Evolutionary conservation across 2,888 invertebrate species (phyloP).

Genomic region (Hyposoter didymator): DNA sequence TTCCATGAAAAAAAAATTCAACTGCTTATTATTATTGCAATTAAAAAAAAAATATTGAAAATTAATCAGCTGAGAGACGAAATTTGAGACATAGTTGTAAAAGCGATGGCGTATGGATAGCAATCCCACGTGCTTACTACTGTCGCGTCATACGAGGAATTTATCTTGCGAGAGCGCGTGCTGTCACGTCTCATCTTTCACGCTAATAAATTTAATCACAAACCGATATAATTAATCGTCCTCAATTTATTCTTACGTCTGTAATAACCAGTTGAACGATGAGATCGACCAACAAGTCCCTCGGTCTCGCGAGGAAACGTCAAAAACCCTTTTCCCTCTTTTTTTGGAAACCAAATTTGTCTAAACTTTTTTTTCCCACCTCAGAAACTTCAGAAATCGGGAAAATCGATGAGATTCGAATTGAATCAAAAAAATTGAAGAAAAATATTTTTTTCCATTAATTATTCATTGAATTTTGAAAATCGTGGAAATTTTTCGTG

Average conservation of each 20-base stretch:
- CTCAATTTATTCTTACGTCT: conserved; percentile 36
- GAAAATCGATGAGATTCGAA: background rate
- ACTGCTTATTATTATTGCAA: background rate
- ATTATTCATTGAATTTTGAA: too few relatives aligned
- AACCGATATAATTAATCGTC: conserved; percentile 45
- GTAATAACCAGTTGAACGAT: conserved; percentile 26
- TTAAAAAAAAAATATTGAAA: background rate
- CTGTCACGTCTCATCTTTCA: conserved; percentile 56
- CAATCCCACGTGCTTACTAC: conserved; percentile 49
- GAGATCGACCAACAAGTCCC: background rate
- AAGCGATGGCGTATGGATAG: conserved; percentile 43
- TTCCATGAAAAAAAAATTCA: background rate
- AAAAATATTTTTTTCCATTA: too few relatives aligned
- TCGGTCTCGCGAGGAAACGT: background rate
- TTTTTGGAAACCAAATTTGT: background rate
- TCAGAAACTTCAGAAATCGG: background rate
- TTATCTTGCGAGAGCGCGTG: conserved; percentile 59
- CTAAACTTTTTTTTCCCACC: background rate
- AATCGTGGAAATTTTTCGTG: too few relatives aligned
- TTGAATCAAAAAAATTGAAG: background rate
- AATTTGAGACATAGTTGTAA: background rate
- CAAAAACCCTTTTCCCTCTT: background rate
- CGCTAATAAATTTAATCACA: conserved; percentile 52
- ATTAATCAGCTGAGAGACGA: background rate
- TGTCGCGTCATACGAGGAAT: conserved; percentile 32